Percentiles rank a stretch among this genome's conserved stretches.
Conservation (phyloP, 1,140 invertebrate genomes). For the Rhagoletis zephyria region DNA sequence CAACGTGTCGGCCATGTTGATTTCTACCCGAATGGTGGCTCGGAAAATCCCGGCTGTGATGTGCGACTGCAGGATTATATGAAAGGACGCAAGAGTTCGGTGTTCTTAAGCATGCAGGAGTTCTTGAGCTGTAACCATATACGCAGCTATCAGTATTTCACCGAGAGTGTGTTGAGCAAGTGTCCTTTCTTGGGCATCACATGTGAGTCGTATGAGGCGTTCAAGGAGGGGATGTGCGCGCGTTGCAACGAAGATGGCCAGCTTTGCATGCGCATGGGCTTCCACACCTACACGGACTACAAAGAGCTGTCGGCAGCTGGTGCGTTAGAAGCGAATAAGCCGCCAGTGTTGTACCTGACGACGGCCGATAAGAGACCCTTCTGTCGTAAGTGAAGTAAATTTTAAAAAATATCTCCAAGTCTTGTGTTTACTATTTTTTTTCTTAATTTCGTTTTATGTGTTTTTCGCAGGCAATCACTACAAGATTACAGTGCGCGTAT, state of each 20-base stretch:
- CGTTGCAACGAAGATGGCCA: constrained; percentile 79
- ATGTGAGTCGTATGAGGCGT: constrained; percentile 85
- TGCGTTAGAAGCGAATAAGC: constrained; percentile 73
- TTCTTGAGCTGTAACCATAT: constrained; percentile 90
- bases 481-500: constrained; percentile 81
- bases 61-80: constrained; percentile 81
- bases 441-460: constrained; percentile 26
- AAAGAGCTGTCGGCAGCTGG: constrained; percentile 71
- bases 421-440: not conserved
- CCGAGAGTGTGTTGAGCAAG: constrained; percentile 84
- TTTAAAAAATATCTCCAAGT: no score
- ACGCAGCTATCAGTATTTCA: constrained; percentile 87
- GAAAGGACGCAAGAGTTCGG: constrained; percentile 75
- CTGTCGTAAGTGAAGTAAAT: constrained; percentile 80
- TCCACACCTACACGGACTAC: constrained; percentile 77
- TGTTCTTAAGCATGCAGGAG: constrained; percentile 80
- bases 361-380: constrained; percentile 80
- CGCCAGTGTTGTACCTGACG: constrained; percentile 77
- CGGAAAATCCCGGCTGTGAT: constrained; percentile 88
- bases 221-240: constrained; percentile 82
- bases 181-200: constrained; percentile 85
- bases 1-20: constrained; percentile 89
- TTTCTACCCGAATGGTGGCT: constrained; percentile 91
- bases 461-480: constrained; percentile 81
- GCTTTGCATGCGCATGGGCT: constrained; percentile 81